Base-by-base conservation (phyloP, 2,113 vertebrate species). In the Myotis brandtii region DNA sequence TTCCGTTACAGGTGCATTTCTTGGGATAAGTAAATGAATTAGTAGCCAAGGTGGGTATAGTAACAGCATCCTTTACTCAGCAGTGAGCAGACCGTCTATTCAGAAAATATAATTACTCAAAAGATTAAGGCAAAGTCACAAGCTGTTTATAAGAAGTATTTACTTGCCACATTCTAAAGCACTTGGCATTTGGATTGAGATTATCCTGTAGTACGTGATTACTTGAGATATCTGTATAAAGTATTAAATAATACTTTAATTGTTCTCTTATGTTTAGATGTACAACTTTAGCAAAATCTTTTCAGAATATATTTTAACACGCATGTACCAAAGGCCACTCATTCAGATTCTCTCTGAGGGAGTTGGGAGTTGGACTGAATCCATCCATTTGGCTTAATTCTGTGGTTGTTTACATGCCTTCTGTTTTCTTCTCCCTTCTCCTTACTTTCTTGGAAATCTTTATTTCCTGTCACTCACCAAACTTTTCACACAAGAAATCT, bases 141-240 rank as follows among this genome's bases (percentile, higher is more conserved):
- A 30, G 14, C 43, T 91, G 40, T 34, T 86, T 50, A 11, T 82
- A 67, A 46, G 50, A 67, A 54, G 37, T 72, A 9, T 92, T 79
- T 83, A 54, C 76, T 82, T 40, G n/a, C 73, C 84, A 34, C 46
- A 17, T 43, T 77, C 70, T 72, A 86, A 50, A 88, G 85, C 34
- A 40, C 34, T 54, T 32, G 17, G 9, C 43, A 43, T 59, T 89
- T 69, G n/a, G 70, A n/a, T 18, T 9, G 6, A 94, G 89, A 32
- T 62, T 88, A 34, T 37, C 11, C 18, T 32, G 0, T 40, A 40
- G 59, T 23, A 50, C 25, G 14, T 32, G 81, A 90, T 93, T 75
- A 54, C 16, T 87, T 94, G 81, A 96, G 76, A 88, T 86, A 91
- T 93, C 82, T 91, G 37, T 43, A 86, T 69, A 43, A 94, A 70